Base-by-base conservation (phyloP, 64 coral and sea anemone genomes). In the Orbicella faveolata region DNA sequence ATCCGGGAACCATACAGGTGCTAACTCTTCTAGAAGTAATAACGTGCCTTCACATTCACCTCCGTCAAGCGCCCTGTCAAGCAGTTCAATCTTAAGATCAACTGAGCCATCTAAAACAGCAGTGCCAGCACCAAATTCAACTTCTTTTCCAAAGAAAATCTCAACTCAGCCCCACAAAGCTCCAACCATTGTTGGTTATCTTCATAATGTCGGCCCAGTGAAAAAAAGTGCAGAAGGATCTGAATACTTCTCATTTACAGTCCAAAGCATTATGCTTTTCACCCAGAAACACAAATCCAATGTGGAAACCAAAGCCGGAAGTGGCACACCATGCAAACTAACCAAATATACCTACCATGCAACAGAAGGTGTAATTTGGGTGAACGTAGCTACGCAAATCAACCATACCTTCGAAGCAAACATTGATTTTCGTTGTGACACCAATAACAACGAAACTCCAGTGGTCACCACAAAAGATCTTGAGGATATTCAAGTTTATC, bases 241-340 rank as follows among this genome's bases (percentile, higher is more conserved):
- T 2, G 48, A 93, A 75, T 88, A 88, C 79, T 93, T 88, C 64
- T 80, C 75, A 80, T 93, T 93, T 77, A 72, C 67, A 80, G 35
- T 93, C 73, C 91, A 93, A 88, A 78, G 91, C 85, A n/a, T 69
- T 93, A 54, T 93, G 91, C 73, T 93, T 93, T 82, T 88, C 83
- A 64, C 91, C 84, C 23, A 87, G 80, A 76, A 88, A 73, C 91
- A 93, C 61, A 93, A 93, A 81, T 30, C 59, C 54, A 80, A 73
- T 80, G 91, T 93, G 34, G 86, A 88, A 82, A 80, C 76, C 76
- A 80, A 88, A 83, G 91, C 78, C 17, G 83, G 81, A 87, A 68
- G 83, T 80, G 55, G 81, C 54, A 73, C 77, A 61, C 83, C 91
- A 64, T 88, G 83, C 81, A 92, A 92, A 65, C 25, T 92, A 80